Conservation (phyloP, 2,797 vertebrate species). For the Neoniphon sammara region DNA sequence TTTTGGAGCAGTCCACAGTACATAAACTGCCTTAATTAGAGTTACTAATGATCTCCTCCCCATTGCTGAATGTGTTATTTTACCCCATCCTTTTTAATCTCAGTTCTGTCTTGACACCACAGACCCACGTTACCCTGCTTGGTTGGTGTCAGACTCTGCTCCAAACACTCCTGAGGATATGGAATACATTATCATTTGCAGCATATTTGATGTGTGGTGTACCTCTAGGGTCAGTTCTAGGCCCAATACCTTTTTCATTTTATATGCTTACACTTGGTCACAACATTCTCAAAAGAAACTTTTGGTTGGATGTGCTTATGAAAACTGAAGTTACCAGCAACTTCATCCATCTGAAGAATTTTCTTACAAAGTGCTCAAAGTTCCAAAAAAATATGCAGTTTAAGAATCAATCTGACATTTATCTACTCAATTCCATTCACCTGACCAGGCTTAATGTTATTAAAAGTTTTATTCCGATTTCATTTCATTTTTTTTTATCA, state of each 20-base stretch:
- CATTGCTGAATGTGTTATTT: neutral
- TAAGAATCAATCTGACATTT: neutral
- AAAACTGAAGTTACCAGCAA: neutral
- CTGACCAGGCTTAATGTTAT: no score
- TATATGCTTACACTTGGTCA: no score
- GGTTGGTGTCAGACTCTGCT: neutral
- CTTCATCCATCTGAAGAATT: neutral
- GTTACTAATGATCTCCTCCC: neutral
- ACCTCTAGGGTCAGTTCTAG: neutral
- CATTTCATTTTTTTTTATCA: no score
- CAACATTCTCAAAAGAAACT: neutral
- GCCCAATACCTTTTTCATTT: neutral
- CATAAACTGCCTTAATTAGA: neutral
- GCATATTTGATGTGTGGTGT: neutral
- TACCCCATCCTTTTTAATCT: neutral
- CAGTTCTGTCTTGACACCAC: neutral
- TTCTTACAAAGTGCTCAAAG: neutral
- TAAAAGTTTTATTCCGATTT: no score
- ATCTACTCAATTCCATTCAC: slow-evolving; percentile 20
- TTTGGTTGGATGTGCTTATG: no score
- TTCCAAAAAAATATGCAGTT: neutral
- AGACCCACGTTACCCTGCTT: neutral
- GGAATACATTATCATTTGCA: no score
- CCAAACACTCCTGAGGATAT: neutral
- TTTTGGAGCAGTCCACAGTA: neutral